A percentile compares a stretch with the other conserved stretches of the same genome.
Evolutionary conservation across 2,113 vertebrate species (phyloP).

Genomic region (Pygoscelis antarcticus): DNA sequence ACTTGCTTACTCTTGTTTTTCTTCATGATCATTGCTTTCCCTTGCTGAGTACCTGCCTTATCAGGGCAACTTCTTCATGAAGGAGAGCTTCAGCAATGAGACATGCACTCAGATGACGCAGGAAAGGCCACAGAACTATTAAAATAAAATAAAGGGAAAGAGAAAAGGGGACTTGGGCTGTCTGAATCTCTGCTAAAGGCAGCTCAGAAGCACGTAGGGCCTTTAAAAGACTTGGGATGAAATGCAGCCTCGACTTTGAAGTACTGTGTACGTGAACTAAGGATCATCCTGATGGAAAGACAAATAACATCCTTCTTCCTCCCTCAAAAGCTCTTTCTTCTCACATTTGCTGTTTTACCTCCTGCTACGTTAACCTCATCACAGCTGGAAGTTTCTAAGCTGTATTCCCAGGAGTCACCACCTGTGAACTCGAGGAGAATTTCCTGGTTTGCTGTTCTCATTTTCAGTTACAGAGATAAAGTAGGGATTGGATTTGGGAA

Average conservation of each 20-base stretch:
- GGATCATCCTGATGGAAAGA: background rate
- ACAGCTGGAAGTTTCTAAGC: background rate
- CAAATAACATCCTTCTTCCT: background rate
- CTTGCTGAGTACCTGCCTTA: background rate
- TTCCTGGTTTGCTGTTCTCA: background rate
- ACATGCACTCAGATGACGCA: background rate
- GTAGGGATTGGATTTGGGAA: background rate
- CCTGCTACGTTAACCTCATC: background rate
- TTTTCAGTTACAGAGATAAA: background rate
- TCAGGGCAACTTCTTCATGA: background rate
- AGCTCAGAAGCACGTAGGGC: background rate
- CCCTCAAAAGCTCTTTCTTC: background rate
- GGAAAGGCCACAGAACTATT: background rate
- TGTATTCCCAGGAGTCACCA: background rate
- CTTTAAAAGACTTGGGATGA: background rate
- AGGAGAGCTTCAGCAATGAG: background rate
- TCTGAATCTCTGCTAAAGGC: background rate
- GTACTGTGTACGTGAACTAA: background rate
- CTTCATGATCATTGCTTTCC: background rate
- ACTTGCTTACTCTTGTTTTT: conserved; percentile 12
- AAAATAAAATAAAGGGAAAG: background rate
- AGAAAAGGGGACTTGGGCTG: background rate
- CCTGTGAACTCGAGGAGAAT: background rate
- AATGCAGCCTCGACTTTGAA: background rate
- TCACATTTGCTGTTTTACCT: background rate